Percentiles rank a stretch among this genome's conserved stretches.
These are phyloP conservation scores for Reinhardtius hippoglossoides DNA, from an alignment of 2,113 vertebrate genomes.

Conservation along the genomic window DNA sequence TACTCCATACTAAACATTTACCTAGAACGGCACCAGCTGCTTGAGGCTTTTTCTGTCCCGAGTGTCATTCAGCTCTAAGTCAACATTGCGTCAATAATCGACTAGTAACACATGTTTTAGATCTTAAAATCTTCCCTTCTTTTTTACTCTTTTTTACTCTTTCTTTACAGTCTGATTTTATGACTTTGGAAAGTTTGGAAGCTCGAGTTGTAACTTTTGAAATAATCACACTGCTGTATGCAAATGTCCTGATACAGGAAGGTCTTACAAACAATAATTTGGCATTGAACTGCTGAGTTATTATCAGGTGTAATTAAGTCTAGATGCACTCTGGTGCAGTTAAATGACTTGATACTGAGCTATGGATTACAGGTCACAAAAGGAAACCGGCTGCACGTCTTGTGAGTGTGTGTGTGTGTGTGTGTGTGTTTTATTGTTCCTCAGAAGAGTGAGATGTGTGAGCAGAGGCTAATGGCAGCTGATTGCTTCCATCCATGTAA, in stretches of 20 bases:
- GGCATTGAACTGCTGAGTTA: conserved; percentile 33
- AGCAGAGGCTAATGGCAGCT: conserved; percentile 67
- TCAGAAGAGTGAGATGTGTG: conserved; percentile 59
- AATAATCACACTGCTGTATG: conserved; percentile 35
- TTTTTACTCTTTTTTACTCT: background rate
- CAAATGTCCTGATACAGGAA: conserved; percentile 34
- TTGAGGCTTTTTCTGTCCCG: background rate
- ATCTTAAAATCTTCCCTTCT: background rate
- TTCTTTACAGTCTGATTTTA: background rate
- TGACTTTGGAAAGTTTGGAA: conserved; percentile 6
- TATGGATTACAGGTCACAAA: conserved; percentile 41
- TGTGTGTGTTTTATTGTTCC: conserved; percentile 57
- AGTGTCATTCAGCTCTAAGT: background rate
- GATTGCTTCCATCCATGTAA: conserved; percentile 75
- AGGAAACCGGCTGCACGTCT: conserved; percentile 20
- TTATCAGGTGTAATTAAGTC: conserved; percentile 51
- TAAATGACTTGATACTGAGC: conserved; percentile 38
- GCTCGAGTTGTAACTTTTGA: conserved; percentile 1
- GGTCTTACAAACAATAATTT: conserved; percentile 46
- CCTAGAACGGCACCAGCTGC: conserved; percentile 32
- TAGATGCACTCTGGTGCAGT: conserved; percentile 41
- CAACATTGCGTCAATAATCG: background rate
- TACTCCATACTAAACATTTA: conserved; percentile 54
- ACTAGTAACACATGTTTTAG: conserved; percentile 7
- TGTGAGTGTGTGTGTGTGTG: conserved; percentile 48